Percentiles rank a stretch among this genome's conserved stretches.
These are phyloP conservation scores for Colletes collaris DNA, from an alignment of 2,888 invertebrate species.

Conservation along the genomic window DNA sequence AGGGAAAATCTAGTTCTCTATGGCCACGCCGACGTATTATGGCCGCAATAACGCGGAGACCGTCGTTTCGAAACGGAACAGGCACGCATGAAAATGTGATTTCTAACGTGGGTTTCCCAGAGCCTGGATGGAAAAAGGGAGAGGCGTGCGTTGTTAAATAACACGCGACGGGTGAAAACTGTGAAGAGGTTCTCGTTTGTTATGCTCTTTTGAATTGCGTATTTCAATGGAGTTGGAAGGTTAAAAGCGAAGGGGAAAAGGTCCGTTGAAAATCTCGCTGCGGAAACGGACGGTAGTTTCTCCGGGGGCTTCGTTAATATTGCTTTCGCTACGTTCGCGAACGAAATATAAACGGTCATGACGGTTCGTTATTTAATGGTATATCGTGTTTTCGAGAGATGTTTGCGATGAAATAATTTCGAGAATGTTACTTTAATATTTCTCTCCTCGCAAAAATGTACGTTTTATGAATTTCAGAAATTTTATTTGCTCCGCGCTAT, in stretches of 20 bases:
- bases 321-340: slow-evolving; percentile 10
- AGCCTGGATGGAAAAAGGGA: not conserved
- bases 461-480: too few relatives aligned
- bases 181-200: slow-evolving; percentile 36
- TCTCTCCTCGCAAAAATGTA: too few relatives aligned
- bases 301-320: slow-evolving; percentile 29
- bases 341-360: slow-evolving; percentile 11
- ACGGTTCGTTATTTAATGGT: slow-evolving; percentile 16
- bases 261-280: slow-evolving; percentile 8
- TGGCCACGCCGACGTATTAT: slow-evolving; percentile 11
- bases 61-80: not conserved
- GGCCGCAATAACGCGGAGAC: not conserved
- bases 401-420: not conserved
- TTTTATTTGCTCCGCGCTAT: too few relatives aligned
- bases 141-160: slow-evolving; percentile 24
- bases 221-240: slow-evolving; percentile 32
- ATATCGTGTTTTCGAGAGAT: not conserved
- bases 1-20: slow-evolving; percentile 8
- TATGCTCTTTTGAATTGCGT: slow-evolving; percentile 31
- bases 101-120: not conserved
- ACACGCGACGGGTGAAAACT: slow-evolving; percentile 2
- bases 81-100: slow-evolving; percentile 10
- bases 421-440: not conserved
- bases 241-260: not conserved
- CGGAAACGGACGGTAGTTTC: not conserved